Evolutionary conservation across 1,140 invertebrate species (phyloP).

Genomic region (Nasonia vitripennis): DNA sequence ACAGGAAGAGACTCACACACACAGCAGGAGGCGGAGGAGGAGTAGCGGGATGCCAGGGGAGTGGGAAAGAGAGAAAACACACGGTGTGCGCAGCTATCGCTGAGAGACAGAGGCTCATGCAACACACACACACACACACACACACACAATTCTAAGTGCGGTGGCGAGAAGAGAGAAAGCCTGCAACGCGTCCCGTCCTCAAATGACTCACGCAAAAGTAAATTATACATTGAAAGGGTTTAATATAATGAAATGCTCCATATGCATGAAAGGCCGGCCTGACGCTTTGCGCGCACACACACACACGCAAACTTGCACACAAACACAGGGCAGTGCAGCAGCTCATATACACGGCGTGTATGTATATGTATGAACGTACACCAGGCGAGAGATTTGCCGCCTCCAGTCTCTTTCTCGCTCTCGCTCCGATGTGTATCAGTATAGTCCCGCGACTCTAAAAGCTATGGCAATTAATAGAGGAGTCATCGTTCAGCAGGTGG

Average conservation of each 20-base stretch:
- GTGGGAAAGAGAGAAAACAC: slow-evolving; percentile 37
- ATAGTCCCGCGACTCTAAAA: background rate
- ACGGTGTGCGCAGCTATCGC: slow-evolving; percentile 24
- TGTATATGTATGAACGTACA: background rate
- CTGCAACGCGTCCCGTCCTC: slow-evolving; percentile 64
- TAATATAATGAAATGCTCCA: slow-evolving; percentile 82
- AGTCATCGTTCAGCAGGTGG: background rate
- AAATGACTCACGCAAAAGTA: slow-evolving; percentile 82
- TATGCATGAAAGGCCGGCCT: slow-evolving; percentile 78
- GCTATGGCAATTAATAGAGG: background rate
- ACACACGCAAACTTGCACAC: background rate
- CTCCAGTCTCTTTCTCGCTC: slow-evolving; percentile 4
- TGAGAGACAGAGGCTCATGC: slow-evolving; percentile 11
- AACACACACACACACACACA: slow-evolving; percentile 44
- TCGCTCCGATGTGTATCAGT: slow-evolving; percentile 27
- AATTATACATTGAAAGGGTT: slow-evolving; percentile 82
- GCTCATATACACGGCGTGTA: background rate
- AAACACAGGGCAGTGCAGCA: background rate
- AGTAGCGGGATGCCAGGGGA: slow-evolving; percentile 1
- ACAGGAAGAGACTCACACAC: slow-evolving; percentile 18
- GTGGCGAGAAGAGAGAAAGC: slow-evolving; percentile 6
- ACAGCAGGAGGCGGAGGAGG: slow-evolving; percentile 10
- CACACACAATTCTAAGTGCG: background rate
- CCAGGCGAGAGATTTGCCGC: slow-evolving; percentile 9
- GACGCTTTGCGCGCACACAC: slow-evolving; percentile 65